These are phyloP conservation scores for Cyanoderma ruficeps DNA, from an alignment of 2,113 vertebrate species.

Conservation along the genomic window DNA sequence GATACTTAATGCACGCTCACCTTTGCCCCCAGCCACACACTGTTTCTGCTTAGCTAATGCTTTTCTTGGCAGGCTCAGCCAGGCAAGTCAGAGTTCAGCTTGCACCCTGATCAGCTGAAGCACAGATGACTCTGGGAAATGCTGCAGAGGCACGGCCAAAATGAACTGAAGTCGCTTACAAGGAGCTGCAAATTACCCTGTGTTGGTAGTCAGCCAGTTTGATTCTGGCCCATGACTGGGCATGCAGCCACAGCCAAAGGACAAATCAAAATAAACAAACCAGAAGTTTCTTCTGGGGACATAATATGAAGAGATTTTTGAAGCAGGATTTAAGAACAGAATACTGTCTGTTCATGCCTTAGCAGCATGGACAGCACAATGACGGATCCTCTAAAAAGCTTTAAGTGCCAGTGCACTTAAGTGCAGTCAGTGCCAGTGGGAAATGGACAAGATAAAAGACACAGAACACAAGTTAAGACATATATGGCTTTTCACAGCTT, in stretches of 20 bases:
- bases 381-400: neutral
- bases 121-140: conserved; percentile 23
- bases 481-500: neutral
- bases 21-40: conserved; percentile 33
- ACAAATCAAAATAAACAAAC: conserved; percentile 50
- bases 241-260: conserved; percentile 8
- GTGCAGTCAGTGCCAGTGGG: neutral
- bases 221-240: neutral
- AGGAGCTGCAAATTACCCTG: conserved; percentile 27
- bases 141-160: neutral
- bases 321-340: conserved; percentile 13
- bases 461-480: neutral
- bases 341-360: neutral
- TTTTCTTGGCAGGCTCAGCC: conserved; percentile 44
- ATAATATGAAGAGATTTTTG: neutral
- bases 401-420: neutral
- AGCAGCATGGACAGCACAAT: neutral
- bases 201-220: neutral
- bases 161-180: neutral
- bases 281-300: neutral
- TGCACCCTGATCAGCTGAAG: neutral
- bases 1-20: neutral
- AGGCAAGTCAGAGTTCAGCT: conserved; percentile 47
- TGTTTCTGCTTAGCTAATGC: conserved; percentile 53
- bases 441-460: neutral